Evolutionary conservation across 2,797 vertebrate genomes (phyloP), one percentile per base, ranked within the genome.

Genomic region (Chelon labrosus): DNA sequence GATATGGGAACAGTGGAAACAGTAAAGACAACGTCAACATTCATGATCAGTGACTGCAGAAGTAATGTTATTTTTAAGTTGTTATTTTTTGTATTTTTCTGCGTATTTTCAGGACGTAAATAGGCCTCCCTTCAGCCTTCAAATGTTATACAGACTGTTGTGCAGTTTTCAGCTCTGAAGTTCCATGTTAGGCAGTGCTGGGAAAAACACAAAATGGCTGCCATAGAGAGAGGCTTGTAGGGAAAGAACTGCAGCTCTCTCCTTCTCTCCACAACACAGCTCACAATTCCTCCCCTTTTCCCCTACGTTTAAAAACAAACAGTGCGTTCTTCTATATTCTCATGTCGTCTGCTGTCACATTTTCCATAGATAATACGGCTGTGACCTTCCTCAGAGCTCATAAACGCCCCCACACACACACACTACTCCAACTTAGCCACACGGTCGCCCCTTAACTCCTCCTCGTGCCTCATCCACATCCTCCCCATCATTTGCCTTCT

Each of bases 131-230:
- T 27, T 9, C 16, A 4, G 10, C 13, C 57, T 49, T 62, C 10
- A 38, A 42, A 77, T 57, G 12, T 27, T 2, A 2, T 3, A 27
- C 61, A 64, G 71, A 38, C 38, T 59, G 66, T 54, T 78, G 10
- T 82, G 74, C 71, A 65, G 72, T 68, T 82, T 63, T 65, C 67
- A 66, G 79, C 86, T 83, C 85, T 86, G 85, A 85, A 88, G 90
- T 88, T 91, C 88, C 89, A 91, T 91, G 89, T 91, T 83, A 92
- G 88, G 89, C 84, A 73, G 86, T 77, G 84, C 85, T 88, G 74
- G 84, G 77, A 74, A 90, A 87, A 79, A 73, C 91, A 94, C 92
- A 94, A 93, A 94, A 94, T 94, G 93, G 92, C 91, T 89, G 92
- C 93, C 93, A 67, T 54, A 74, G 78, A 91, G 83, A 73, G 83